Evolutionary conservation across 2,113 vertebrate genomes (phyloP), one percentile per base, ranked within the genome.

Genomic region (Electrona antarctica): DNA sequence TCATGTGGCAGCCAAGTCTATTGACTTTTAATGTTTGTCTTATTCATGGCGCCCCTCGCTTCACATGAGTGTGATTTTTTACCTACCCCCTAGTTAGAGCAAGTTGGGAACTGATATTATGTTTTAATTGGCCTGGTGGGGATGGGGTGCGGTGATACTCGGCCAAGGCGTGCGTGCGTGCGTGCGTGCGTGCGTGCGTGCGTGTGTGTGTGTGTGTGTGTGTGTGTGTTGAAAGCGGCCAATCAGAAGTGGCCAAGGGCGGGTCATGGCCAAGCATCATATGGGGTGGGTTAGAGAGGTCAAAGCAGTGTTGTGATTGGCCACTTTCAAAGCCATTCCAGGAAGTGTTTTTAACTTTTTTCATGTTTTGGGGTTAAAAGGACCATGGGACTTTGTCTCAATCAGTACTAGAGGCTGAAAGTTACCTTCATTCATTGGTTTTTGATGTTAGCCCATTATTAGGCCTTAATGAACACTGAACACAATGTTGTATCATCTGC

Each of bases 271-370:
- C n/a, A n/a, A n/a, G n/a, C n/a, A n/a, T n/a, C n/a, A n/a, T n/a
- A n/a, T n/a, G n/a, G n/a, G 52, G 45, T 33, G 41, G 33, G 47
- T 67, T 45, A 55, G 57, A 55, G 52, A 46, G 9, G 45, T 67
- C 54, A 3, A 50, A 0, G 12, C n/a, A 59, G 3, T 63, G 54
- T 64, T 74, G 6, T 57, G 64, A 71, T 69, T 67, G 69, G 56
- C 46, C 51, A 1, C 21, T 61, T 71, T 59, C 67, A 46, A 59
- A 74, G 60, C 59, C 10, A 52, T 77, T 61, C 6, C 69, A 70
- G 69, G 71, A 75, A 69, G 51, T 56, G 59, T n/a, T n/a, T n/a
- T n/a, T n/a, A n/a, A n/a, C n/a, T n/a, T 41, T 61, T 71, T 41
- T 71, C 57, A 74, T 74, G n/a, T 61, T 8, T 66, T 45, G 4